Evolutionary conservation across 2,113 vertebrate species (phyloP).

Genomic region (Serranochromis macrocephalus): DNA sequence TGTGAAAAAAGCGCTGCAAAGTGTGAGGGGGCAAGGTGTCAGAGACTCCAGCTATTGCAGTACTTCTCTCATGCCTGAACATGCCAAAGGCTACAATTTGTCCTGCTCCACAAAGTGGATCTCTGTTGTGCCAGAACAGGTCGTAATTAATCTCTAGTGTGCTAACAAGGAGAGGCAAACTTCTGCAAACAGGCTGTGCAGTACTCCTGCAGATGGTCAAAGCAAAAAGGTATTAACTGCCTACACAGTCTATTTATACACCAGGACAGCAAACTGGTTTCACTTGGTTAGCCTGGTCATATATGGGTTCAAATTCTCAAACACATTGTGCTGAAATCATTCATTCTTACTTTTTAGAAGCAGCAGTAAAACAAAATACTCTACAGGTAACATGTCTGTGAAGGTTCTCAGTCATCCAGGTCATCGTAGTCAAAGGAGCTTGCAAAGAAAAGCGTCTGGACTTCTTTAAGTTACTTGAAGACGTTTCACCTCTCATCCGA

Average conservation of each 20-base stretch:
- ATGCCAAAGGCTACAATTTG: slow-evolving; percentile 54
- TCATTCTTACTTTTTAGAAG: neutral
- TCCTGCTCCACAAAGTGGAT: slow-evolving; percentile 43
- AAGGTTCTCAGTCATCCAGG: no score
- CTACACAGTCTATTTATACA: neutral
- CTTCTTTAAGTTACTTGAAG: no score
- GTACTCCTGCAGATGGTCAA: neutral
- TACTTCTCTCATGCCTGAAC: slow-evolving; percentile 35
- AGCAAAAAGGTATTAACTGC: neutral
- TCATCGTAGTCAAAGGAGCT: no score
- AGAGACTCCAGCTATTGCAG: slow-evolving; percentile 11
- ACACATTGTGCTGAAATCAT: neutral
- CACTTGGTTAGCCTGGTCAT: neutral
- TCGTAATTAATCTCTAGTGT: slow-evolving; percentile 62
- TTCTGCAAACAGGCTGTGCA: neutral
- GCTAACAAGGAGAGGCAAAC: slow-evolving; percentile 42
- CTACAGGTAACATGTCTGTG: no score
- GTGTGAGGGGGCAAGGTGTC: slow-evolving; percentile 24
- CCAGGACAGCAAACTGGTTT: neutral
- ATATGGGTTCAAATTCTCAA: neutral
- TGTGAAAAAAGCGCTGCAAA: slow-evolving; percentile 4
- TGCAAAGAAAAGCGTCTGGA: no score
- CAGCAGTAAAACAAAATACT: neutral
- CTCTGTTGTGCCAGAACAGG: slow-evolving; percentile 45
- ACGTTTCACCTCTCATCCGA: no score